Base-by-base conservation (phyloP, 2,113 vertebrate genomes). In the Brachionichthys hirsutus region DNA sequence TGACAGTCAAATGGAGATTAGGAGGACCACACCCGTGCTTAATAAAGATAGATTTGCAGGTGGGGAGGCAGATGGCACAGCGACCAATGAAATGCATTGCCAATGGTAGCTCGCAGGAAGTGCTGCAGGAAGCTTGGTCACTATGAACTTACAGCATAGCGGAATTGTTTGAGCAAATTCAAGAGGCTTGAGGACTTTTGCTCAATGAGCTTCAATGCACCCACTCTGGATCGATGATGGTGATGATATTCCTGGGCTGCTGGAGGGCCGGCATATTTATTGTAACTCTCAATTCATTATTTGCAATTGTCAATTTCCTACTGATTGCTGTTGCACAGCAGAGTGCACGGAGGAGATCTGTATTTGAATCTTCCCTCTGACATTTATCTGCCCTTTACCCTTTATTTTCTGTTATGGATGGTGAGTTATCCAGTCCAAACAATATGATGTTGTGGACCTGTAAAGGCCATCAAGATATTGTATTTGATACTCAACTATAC, bases 1-100 rank as follows among this genome's bases (percentile, higher is more conserved):
- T 84, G 89, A 81, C 84, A 87, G 88, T 90, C 86, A 90, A 90
- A 89, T 82, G 85, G 77, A 85, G 88, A 91, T 90, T 89, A 90
- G 73, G 56, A 78, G 67, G 67, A 81, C 83, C 81, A 73, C 84
- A 82, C 82, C 89, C 76, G 60, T 60, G 68, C 80, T 88, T 81
- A 78, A 84, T 84, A 81, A 87, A 78, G 82, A 85, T 55, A 56
- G 54, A 64, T 66, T 30, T 73, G 64, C 84, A 85, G 79, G 82
- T 87, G 83, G 76, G 66, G 51, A 83, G 63, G 80, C 82, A 87
- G 86, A 85, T 88, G 86, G 84, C 50, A 3, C 60, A 76, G 36
- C 72, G 66, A 73, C 83, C 83, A 88, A 87, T 84, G 71, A 83
- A 24, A 85, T 53, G 38, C 40, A 12, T 18, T 86, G 88, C 86